Conservation (phyloP, 2,888 invertebrate species). For the Protophormia terraenovae region DNA sequence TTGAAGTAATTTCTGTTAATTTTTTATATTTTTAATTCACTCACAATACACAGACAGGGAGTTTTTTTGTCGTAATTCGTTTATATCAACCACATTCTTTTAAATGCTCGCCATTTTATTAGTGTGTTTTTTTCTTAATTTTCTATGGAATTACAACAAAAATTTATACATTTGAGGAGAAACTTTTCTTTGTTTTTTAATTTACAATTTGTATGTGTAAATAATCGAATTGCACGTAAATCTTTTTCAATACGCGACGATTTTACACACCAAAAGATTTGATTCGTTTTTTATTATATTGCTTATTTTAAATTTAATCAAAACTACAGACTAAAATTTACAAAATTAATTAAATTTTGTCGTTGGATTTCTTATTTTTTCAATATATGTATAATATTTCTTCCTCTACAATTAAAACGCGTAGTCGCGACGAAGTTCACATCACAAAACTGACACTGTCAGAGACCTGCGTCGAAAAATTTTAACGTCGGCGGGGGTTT, state of each 20-base stretch:
- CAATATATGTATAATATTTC: background rate
- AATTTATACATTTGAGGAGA: slow-evolving; percentile 1
- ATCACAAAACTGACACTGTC: slow-evolving; percentile 43
- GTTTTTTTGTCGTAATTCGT: background rate
- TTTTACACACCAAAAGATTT: slow-evolving; percentile 38
- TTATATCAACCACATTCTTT: slow-evolving; percentile 18
- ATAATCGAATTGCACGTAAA: slow-evolving; percentile 62
- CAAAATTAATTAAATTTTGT: slow-evolving; percentile 52
- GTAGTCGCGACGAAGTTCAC: slow-evolving; percentile 50
- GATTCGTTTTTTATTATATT: slow-evolving; percentile 21
- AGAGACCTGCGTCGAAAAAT: slow-evolving; percentile 26
- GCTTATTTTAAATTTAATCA: slow-evolving; percentile 31
- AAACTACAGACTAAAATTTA: slow-evolving; percentile 54
- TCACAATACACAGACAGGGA: background rate
- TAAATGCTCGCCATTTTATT: slow-evolving; percentile 39
- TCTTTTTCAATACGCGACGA: slow-evolving; percentile 63
- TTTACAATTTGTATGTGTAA: slow-evolving; percentile 22
- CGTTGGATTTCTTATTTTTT: background rate
- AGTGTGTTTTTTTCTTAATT: background rate
- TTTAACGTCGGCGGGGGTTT: background rate
- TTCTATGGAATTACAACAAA: slow-evolving; percentile 3
- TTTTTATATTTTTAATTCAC: background rate
- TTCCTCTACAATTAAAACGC: slow-evolving; percentile 48
- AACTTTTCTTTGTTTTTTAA: slow-evolving; percentile 30
- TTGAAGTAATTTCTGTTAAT: background rate